Percentiles rank a stretch among this genome's conserved stretches.
phyloP scores from a whole-genome alignment of 1,140 invertebrate species.

The Battus philenor region DNA sequence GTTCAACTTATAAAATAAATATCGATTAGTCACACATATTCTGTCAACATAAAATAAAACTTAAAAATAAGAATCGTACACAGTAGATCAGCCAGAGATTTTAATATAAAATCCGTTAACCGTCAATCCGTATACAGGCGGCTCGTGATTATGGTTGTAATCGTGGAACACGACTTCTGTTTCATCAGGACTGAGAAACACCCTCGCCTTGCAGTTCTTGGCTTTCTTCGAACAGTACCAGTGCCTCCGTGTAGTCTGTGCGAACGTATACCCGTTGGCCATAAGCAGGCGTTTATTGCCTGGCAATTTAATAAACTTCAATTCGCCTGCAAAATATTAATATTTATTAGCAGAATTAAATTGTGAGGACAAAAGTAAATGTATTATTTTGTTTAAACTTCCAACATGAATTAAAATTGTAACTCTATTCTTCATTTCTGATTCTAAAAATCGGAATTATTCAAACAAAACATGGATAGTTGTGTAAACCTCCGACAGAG shows the following conservation, averaged over 20 bases:
- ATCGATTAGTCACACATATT: too few species aligned
- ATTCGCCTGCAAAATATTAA: constrained; percentile 19
- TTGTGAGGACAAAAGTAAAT: too few species aligned
- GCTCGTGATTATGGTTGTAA: constrained; percentile 22
- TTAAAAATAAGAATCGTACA: too few species aligned
- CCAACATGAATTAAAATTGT: too few species aligned
- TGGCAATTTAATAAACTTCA: constrained; percentile 23
- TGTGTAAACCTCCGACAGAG: too few species aligned
- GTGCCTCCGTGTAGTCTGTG: constrained; percentile 22
- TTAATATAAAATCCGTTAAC: constrained; percentile 20
- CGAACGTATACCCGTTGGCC: constrained; percentile 32
- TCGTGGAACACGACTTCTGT: constrained; percentile 17
- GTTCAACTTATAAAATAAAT: too few species aligned
- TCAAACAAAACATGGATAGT: too few species aligned
- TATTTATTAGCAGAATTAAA: too few species aligned
- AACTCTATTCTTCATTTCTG: too few species aligned
- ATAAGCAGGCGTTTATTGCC: constrained; percentile 28
- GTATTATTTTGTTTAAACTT: too few species aligned
- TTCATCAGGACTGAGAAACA: constrained; percentile 18
- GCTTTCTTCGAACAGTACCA: constrained; percentile 44
- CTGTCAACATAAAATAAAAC: too few species aligned
- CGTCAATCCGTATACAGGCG: constrained; percentile 24
- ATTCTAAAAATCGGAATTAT: too few species aligned
- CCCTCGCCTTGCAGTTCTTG: constrained; percentile 34
- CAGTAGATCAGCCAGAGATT: neutral